Evolutionary conservation across 2,797 vertebrate genomes (phyloP).

Genomic region (Neosilurus hyrtlii): DNA sequence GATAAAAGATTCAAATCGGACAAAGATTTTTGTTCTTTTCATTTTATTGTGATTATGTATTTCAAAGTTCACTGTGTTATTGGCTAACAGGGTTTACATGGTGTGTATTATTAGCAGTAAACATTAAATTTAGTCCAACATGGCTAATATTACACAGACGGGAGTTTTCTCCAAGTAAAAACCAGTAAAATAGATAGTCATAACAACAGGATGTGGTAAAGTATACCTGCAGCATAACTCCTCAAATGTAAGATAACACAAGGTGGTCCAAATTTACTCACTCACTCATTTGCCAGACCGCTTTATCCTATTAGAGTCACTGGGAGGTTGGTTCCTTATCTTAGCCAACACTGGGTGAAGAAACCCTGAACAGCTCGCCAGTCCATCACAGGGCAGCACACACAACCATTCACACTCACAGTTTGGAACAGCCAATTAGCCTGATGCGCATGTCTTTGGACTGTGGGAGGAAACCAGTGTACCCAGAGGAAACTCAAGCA

Average conservation of each 20-base stretch:
- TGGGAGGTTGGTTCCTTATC: too few species aligned
- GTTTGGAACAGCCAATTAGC: too few species aligned
- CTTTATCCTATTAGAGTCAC: too few species aligned
- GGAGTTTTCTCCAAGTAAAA: neutral
- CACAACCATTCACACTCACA: too few species aligned
- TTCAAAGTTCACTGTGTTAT: neutral
- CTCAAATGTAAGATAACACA: neutral
- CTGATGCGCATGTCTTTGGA: too few species aligned
- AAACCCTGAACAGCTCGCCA: too few species aligned
- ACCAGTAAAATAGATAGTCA: neutral
- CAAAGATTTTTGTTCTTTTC: neutral
- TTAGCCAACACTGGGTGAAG: too few species aligned
- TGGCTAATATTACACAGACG: constrained; percentile 1
- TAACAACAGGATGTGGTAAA: neutral
- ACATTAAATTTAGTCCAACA: neutral
- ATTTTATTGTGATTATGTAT: constrained; percentile 10
- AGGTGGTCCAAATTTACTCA: neutral
- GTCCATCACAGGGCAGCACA: too few species aligned
- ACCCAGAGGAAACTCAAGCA: too few species aligned
- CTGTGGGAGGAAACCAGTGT: too few species aligned
- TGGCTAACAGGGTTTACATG: neutral
- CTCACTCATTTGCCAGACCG: too few species aligned
- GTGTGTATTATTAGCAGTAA: constrained; percentile 19
- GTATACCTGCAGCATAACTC: too few species aligned
- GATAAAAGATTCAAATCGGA: neutral